Percentiles rank a stretch among this genome's conserved stretches.
phyloP scores from a whole-genome alignment of 53 echinoderm and acorn worm genomes.

The Antedon mediterranea region DNA sequence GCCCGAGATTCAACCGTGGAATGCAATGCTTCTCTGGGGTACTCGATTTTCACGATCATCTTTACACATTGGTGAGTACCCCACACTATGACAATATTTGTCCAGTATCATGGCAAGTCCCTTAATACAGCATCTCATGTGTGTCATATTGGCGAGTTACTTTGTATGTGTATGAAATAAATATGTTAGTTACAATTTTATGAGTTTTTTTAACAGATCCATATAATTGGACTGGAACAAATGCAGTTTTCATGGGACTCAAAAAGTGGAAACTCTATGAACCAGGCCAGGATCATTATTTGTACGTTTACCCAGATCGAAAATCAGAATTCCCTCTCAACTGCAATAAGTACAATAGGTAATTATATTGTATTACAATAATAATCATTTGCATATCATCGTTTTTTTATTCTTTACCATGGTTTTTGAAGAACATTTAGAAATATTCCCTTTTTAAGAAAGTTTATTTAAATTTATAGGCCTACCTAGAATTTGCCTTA shows the following conservation, averaged over 20 bases:
- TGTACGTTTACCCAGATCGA: slow-evolving; percentile 30
- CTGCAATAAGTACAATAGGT: slow-evolving; percentile 65
- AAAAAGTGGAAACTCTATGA: slow-evolving; percentile 69
- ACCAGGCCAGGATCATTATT: slow-evolving; percentile 56
- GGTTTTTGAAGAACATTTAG: too few species aligned
- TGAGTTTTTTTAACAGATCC: slow-evolving; percentile 25
- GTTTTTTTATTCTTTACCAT: too few species aligned
- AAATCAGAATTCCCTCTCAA: slow-evolving; percentile 58
- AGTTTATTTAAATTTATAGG: too few species aligned
- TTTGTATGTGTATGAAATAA: too few species aligned
- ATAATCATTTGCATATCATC: too few species aligned
- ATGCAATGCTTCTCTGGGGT: slow-evolving; percentile 79
- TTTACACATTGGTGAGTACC: slow-evolving; percentile 51
- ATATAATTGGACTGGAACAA: slow-evolving; percentile 80
- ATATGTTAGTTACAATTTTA: neutral
- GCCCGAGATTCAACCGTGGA: slow-evolving; percentile 54
- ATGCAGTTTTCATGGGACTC: slow-evolving; percentile 56
- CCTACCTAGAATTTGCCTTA: too few species aligned
- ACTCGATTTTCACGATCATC: slow-evolving; percentile 47
- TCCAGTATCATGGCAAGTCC: too few species aligned
- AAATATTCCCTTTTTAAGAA: too few species aligned
- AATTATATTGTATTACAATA: neutral
- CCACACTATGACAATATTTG: too few species aligned
- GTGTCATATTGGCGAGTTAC: too few species aligned
- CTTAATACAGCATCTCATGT: too few species aligned